Conservation (phyloP, 2,113 vertebrate species). For the Pachyramphus minor region DNA sequence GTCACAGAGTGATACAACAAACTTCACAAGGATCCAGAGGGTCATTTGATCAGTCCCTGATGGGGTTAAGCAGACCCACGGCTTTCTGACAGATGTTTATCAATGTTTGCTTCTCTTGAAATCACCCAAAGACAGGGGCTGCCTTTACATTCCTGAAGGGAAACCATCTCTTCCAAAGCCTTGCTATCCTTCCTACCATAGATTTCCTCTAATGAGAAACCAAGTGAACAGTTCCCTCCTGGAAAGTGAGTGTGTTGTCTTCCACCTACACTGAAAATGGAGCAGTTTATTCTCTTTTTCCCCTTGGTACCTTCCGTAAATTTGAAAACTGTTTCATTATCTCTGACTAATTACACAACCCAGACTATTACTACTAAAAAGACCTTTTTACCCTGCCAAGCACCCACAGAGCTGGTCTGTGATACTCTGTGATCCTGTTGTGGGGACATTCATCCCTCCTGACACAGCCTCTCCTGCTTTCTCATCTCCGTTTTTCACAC, state of each 20-base stretch:
- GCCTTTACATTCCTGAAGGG: background rate
- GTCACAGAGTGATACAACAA: background rate
- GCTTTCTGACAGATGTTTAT: background rate
- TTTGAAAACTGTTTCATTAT: background rate
- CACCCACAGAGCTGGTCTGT: background rate
- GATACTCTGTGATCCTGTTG: background rate
- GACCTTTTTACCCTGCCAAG: background rate
- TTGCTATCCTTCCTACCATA: background rate
- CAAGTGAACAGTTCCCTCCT: background rate
- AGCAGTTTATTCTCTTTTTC: background rate
- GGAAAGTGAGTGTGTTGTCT: background rate
- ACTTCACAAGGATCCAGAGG: background rate
- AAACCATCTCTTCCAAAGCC: background rate
- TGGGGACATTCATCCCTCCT: background rate
- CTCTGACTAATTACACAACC: background rate
- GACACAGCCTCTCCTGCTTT: background rate
- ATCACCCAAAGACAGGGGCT: background rate
- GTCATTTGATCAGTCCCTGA: background rate
- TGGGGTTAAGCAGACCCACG: background rate
- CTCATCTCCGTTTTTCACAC: background rate
- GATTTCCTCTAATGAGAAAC: background rate
- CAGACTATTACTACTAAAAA: background rate
- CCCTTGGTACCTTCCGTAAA: background rate
- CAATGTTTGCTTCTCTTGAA: background rate
- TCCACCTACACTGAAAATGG: background rate